phyloP scores from a whole-genome alignment of 1,140 invertebrate genomes.

The Drosophila pectinifera region DNA sequence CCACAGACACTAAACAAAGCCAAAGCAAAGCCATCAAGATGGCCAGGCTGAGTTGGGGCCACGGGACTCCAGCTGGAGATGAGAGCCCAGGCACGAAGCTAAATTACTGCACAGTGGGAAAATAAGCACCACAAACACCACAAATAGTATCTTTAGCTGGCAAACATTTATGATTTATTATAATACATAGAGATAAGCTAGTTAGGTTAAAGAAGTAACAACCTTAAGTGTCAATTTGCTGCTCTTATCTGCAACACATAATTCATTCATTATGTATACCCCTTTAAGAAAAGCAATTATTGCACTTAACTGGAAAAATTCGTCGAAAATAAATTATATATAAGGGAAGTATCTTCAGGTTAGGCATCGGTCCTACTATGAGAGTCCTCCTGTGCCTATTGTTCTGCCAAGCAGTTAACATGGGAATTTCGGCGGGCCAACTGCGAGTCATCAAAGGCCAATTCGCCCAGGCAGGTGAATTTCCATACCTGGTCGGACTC shows the following conservation, averaged over 20 bases:
- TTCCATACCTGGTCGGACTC: not conserved
- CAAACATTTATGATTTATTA: not conserved
- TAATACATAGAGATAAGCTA: not conserved
- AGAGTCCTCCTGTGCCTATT: not conserved
- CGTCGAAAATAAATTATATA: too few species aligned
- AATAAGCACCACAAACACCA: too few species aligned
- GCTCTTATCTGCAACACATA: too few species aligned
- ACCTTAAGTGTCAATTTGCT: too few species aligned
- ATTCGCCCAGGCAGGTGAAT: not conserved
- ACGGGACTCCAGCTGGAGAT: slow-evolving; percentile 22
- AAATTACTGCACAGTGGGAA: slow-evolving; percentile 1
- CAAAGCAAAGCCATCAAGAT: slow-evolving; percentile 67
- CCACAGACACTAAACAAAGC: slow-evolving; percentile 44
- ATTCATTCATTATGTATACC: too few species aligned
- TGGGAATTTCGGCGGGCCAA: not conserved
- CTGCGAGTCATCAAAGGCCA: not conserved
- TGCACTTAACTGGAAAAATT: not conserved
- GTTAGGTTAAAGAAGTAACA: too few species aligned
- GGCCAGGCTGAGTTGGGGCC: too few species aligned
- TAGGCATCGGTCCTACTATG: too few species aligned
- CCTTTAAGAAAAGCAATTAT: not conserved
- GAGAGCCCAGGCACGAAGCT: slow-evolving; percentile 12
- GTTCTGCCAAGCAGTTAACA: not conserved
- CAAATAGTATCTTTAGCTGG: not conserved
- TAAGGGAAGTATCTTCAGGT: not conserved